Evolutionary conservation across 1,140 invertebrate genomes (phyloP), one percentile per base, ranked within the genome.

Genomic region (Dermatophagoides farinae): DNA sequence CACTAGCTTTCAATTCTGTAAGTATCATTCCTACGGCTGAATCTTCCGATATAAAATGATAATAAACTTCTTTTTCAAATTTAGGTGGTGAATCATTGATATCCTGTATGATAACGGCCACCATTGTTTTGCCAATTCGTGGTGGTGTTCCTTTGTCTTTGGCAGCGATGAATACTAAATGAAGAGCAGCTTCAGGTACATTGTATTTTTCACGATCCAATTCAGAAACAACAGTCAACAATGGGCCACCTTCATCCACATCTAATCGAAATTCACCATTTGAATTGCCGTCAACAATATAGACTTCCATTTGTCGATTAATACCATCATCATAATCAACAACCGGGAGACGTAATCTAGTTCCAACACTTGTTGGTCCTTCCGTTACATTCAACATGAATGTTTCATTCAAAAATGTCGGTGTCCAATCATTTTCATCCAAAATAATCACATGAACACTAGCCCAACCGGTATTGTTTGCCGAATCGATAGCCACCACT

Each of bases 31-130:
- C 67, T 6, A 67, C 58, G 8, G 66, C 65, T 20, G 62, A 64
- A 55, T 70, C 71, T 64, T 76, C 75, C 16, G 61, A 61, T 0
- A 76, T 64, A 50, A 67, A 65, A 52, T 74, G 67, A 12, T 67
- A 64, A 41, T 70, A 70, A 0, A 68, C 64, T 22, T 70, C 64
- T 57, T 74, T 71, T 5, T 65, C 60, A 62, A 77, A 76, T 25
- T 69, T 61, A 8, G 75, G 75, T 25, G 53, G 53, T 14, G 53
- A 55, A 68, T 90, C 86, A 66, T 90, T 86, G 0, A 83, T 80
- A 68, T 90, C 86, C 0, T 80, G 82, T 8, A 90, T 80, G 1
- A 88, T 81, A 20, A 61, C 47, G 41, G 63, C 55, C 79, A 69
- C 83, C 78, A 73, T 89, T 82, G 67, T 82, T 79, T 72, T 88